Conservation (phyloP, 2,113 vertebrate genomes). For the Tenebrosternarchus preto region DNA sequence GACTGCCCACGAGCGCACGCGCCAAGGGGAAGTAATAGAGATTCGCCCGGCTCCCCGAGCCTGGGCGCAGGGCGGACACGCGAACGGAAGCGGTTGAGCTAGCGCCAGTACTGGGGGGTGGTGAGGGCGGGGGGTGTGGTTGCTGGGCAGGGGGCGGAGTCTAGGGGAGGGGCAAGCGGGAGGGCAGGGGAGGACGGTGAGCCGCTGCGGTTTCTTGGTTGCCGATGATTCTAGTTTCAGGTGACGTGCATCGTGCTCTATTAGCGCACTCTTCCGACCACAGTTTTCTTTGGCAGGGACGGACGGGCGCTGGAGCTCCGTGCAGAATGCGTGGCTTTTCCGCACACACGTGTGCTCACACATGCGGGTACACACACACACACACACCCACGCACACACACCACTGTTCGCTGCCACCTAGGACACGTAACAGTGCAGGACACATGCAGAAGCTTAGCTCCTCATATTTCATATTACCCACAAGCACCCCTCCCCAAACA, state of each 20-base stretch:
- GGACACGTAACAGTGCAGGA: constrained; percentile 26
- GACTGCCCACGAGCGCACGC: too few relatives aligned
- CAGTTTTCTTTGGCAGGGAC: constrained; percentile 81
- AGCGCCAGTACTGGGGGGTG: constrained; percentile 67
- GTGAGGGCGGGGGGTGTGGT: constrained; percentile 28
- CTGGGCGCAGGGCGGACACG: constrained; percentile 59
- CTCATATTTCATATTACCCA: constrained; percentile 50
- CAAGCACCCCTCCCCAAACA: constrained; percentile 5
- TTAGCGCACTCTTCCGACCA: constrained; percentile 85
- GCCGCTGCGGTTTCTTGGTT: constrained; percentile 80
- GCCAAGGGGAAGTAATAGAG: too few relatives aligned
- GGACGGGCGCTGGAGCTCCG: constrained; percentile 67
- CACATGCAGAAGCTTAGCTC: constrained; percentile 47
- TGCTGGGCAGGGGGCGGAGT: not conserved
- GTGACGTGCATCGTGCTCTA: constrained; percentile 85
- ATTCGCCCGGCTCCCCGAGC: too few relatives aligned
- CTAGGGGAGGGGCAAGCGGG: constrained; percentile 64
- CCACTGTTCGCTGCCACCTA: constrained; percentile 15
- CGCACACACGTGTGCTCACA: constrained; percentile 62
- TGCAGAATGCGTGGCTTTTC: constrained; percentile 71
- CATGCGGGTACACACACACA: constrained; percentile 29
- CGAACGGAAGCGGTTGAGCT: constrained; percentile 70
- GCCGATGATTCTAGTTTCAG: constrained; percentile 85
- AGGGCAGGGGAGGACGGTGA: constrained; percentile 71
- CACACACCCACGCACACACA: constrained; percentile 20